phyloP scores from a whole-genome alignment of 2,797 vertebrate species.

The Dendrocincla tyrannina region DNA sequence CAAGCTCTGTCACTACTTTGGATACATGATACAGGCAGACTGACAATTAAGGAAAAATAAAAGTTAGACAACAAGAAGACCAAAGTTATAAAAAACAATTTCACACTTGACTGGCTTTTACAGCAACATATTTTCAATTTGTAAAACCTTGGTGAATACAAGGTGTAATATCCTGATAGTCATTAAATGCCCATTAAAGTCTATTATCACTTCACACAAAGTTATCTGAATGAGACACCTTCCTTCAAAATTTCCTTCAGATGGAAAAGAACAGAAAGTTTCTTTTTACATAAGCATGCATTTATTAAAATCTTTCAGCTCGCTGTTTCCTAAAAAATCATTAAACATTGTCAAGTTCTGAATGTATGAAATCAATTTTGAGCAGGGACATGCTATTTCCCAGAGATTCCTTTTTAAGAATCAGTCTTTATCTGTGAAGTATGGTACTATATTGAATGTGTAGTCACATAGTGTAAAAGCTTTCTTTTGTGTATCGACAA shows the following conservation, averaged over 20 bases:
- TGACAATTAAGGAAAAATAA: background rate
- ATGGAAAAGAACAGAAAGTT: constrained; percentile 21
- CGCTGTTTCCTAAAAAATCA: background rate
- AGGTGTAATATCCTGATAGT: background rate
- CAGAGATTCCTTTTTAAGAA: background rate
- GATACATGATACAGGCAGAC: background rate
- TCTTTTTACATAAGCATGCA: constrained; percentile 28
- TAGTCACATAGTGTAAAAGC: background rate
- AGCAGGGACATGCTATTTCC: background rate
- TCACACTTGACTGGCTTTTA: background rate
- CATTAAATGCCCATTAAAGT: background rate
- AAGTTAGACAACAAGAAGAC: background rate
- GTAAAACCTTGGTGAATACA: background rate
- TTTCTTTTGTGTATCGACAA: background rate
- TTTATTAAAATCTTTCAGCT: constrained; percentile 59
- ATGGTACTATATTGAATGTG: background rate
- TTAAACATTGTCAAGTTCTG: background rate
- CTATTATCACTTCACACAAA: background rate
- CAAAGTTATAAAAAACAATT: background rate
- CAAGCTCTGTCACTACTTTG: background rate
- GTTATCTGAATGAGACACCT: background rate
- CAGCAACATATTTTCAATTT: background rate
- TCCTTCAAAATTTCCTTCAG: background rate
- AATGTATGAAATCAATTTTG: background rate
- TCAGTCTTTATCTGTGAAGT: background rate